A percentile compares a stretch with the other conserved stretches of the same genome.
Conservation (phyloP, 2,113 vertebrate genomes). For the Pica pica region DNA sequence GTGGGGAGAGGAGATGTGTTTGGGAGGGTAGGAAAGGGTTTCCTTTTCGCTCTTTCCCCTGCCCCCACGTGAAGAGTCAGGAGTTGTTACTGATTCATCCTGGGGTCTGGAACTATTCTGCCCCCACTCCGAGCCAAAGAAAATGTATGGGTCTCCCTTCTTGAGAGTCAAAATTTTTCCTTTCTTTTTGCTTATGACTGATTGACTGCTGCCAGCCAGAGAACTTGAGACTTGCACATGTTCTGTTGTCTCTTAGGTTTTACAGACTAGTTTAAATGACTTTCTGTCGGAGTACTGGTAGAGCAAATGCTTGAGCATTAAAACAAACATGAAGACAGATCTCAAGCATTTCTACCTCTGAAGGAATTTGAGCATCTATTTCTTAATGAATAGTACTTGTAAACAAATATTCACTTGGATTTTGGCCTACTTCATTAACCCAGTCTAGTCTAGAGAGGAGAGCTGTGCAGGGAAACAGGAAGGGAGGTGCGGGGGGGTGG, state of each 20-base stretch:
- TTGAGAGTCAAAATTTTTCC: not conserved
- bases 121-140: not conserved
- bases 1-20: not conserved
- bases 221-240: not conserved
- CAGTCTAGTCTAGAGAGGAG: not conserved
- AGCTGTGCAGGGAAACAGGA: not conserved
- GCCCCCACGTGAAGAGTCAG: not conserved
- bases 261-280: not conserved
- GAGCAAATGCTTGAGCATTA: not conserved
- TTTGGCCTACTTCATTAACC: not conserved
- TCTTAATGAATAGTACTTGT: not conserved
- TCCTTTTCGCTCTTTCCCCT: rapidly evolving
- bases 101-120: not conserved
- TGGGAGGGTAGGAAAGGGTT: not conserved
- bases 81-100: not conserved
- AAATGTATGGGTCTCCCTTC: not conserved
- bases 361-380: not conserved
- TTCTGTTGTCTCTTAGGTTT: not conserved
- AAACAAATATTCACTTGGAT: not conserved
- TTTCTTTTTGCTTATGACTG: not conserved
- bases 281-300: not conserved
- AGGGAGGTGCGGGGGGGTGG: rapidly evolving
- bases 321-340: not conserved
- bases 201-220: not conserved
- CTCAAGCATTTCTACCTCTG: not conserved